These are phyloP conservation scores for Petrocephalus sullivani DNA, from an alignment of 2,797 vertebrate species.

Conservation along the genomic window DNA sequence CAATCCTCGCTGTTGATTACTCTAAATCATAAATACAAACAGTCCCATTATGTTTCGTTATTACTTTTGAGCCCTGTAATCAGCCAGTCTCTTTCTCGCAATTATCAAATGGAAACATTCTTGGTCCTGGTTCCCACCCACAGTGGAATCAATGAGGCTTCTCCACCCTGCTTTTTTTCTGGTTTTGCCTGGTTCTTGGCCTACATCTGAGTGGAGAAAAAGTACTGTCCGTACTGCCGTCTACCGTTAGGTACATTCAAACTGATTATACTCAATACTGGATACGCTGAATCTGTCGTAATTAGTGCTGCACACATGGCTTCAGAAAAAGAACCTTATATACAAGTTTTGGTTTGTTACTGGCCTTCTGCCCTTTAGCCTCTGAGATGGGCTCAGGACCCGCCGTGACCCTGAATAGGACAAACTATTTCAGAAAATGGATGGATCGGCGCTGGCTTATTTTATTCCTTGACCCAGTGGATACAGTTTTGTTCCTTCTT, in stretches of 20 bases:
- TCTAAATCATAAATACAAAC: neutral
- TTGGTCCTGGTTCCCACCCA: neutral
- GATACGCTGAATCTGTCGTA: neutral
- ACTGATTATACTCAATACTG: neutral
- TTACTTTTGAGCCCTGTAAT: neutral
- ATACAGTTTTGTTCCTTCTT: neutral
- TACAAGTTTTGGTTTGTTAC: neutral
- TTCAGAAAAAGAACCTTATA: neutral
- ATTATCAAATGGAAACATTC: neutral
- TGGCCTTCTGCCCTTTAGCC: neutral
- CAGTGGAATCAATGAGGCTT: neutral
- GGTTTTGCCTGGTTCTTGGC: neutral
- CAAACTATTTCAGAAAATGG: too few relatives aligned
- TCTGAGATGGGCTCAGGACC: too few relatives aligned
- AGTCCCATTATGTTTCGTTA: neutral
- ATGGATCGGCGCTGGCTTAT: neutral
- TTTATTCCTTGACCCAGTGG: neutral
- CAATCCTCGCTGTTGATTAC: neutral
- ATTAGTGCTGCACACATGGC: neutral
- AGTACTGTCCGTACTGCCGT: neutral
- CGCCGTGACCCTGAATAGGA: too few relatives aligned
- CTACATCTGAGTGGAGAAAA: neutral
- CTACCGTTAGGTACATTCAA: neutral
- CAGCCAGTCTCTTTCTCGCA: neutral
- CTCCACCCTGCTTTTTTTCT: neutral